Conservation (phyloP, 2,888 invertebrate species). For the Cloeon dipterum region DNA sequence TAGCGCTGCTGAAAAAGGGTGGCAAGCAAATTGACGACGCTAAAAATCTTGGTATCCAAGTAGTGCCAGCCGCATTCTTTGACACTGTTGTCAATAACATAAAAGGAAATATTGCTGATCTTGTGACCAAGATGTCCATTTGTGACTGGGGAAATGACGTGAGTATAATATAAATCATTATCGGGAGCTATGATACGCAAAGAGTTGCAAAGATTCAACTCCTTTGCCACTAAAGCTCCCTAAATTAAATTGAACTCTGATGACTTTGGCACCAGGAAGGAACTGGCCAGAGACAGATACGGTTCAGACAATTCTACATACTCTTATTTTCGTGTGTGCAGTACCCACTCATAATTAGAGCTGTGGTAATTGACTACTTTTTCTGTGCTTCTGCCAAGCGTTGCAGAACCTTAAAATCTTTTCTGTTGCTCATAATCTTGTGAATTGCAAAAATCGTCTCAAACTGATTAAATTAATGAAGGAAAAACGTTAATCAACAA, state of each 20-base stretch:
- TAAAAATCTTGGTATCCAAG: conserved; percentile 44
- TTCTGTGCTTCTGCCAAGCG: too few relatives aligned
- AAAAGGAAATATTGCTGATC: conserved; percentile 26
- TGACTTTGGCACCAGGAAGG: conserved; percentile 13
- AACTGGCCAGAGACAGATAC: conserved; percentile 15
- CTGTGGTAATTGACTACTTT: too few relatives aligned
- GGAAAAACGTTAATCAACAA: too few relatives aligned
- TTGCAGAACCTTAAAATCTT: too few relatives aligned
- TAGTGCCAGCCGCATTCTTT: conserved; percentile 55
- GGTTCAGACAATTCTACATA: too few relatives aligned
- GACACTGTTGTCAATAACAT: conserved; percentile 24
- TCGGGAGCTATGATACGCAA: conserved; percentile 9
- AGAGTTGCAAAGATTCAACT: conserved; percentile 13
- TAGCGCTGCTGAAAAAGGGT: too few relatives aligned
- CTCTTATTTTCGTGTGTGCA: too few relatives aligned
- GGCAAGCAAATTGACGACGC: conserved; percentile 38
- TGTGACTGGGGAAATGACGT: conserved; percentile 70
- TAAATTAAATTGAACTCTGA: conserved; percentile 14
- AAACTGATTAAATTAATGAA: too few relatives aligned
- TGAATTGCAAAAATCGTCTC: too few relatives aligned
- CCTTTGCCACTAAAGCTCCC: conserved; percentile 11
- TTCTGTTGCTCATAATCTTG: too few relatives aligned
- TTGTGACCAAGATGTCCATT: conserved; percentile 47
- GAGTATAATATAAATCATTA: conserved; percentile 16
- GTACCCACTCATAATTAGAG: too few relatives aligned